A percentile compares a stretch with the other conserved stretches of the same genome.
Conservation (phyloP, 30 jellyfish, hydroid and myxozoan genomes). For the Haliclystus octoradiatus region DNA sequence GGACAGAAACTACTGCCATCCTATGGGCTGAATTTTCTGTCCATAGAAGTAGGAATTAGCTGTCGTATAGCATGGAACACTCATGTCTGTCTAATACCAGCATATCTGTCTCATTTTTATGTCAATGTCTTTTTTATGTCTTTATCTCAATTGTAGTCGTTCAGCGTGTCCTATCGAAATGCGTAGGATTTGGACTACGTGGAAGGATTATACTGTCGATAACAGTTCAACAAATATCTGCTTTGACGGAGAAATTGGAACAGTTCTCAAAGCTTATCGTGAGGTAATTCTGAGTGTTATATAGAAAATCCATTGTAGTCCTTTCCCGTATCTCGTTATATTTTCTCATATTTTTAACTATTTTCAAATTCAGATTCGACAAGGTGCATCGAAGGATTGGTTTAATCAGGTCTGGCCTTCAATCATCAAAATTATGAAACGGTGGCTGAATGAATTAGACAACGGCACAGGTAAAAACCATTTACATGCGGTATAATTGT, state of each 20-base stretch:
- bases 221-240: slow-evolving; percentile 34
- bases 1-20: no score
- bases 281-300: slow-evolving; percentile 31
- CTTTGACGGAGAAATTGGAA: slow-evolving; percentile 91
- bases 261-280: slow-evolving; percentile 70
- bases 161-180: slow-evolving; percentile 72
- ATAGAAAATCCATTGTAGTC: background rate
- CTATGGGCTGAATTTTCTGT: no score
- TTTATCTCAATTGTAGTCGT: no score
- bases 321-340: background rate
- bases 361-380: slow-evolving; percentile 22
- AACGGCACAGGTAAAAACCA: slow-evolving; percentile 34
- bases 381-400: slow-evolving; percentile 72
- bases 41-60: no score
- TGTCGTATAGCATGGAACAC: no score
- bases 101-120: no score
- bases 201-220: slow-evolving; percentile 54
- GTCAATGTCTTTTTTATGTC: no score
- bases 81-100: no score
- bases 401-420: slow-evolving; percentile 60
- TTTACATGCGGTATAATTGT: background rate
- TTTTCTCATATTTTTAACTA: background rate
- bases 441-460: slow-evolving; percentile 79
- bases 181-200: slow-evolving; percentile 55
- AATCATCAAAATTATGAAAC: slow-evolving; percentile 53